Evolutionary conservation across 2,113 vertebrate genomes (phyloP), one percentile per base, ranked within the genome.

Genomic region (Alethe castanea): DNA sequence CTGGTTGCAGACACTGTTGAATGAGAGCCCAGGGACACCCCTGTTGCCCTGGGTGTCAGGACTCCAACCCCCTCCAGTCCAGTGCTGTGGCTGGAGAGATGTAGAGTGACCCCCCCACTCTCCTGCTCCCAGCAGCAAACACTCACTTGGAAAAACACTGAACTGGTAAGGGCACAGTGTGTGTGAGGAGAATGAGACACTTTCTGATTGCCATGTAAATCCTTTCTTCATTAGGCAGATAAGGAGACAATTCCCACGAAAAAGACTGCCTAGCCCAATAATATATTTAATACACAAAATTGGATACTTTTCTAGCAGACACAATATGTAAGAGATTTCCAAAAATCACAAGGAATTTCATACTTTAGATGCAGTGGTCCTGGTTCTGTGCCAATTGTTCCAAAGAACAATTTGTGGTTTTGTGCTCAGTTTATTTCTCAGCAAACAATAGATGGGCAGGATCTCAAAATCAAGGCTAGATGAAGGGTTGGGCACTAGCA

Each of bases 31-130:
- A 31, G n/a, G 36, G 44, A 71, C 25, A 36, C 0, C 2, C 6
- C 7, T 1, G 3, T 64, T 1, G 0, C 25, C 19, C 7, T 23
- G 50, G 5, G 6, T 45, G 19, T 24, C 1, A 7, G 22, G 12
- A 19, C 9, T 89, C n/a, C 38, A 78, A 10, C 3, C 6, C 5
- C 3, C 26, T 71, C 44, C 36, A 60, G 20, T 36, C 25, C 28
- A 72, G 17, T 25, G 15, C 50, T 6, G 5, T 45, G 40, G 19
- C 33, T 35, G 19, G 36, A 82, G 26, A 89, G 6, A 60, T 5
- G 8, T 7, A 50, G 44, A 17, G 12, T 60, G 57, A 50, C 9
- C 50, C 5, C 8, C 19, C 4, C 20, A 8, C 11, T 23, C 6
- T 71, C n/a, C 31, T 7, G 1, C 1, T 33, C 8, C 5, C 11